Evolutionary conservation across 2,113 vertebrate genomes (phyloP), one percentile per base, ranked within the genome.

Genomic region (Anthoscopus minutus): DNA sequence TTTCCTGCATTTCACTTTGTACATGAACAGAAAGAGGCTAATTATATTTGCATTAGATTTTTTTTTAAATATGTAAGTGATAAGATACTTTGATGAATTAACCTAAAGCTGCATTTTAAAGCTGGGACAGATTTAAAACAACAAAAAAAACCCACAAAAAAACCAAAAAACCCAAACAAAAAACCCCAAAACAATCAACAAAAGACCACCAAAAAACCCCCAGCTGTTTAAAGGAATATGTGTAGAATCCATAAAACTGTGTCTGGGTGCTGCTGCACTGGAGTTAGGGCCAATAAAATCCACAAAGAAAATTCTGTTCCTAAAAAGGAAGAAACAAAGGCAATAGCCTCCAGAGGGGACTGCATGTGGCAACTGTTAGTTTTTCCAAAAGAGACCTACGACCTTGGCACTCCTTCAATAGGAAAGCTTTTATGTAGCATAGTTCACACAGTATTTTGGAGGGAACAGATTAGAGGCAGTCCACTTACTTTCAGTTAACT

Each of bases 201-300:
- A 20, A 33, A 11, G n/a, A n/a, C n/a, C 3, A 13, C 24, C 15
- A 30, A 30, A 71, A 8, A 0, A 10, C 18, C 13, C 3, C 27
- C 14, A 22, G 5, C 1, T 16, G 4, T 85, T 87, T 42, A 66
- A 53, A 65, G 22, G 10, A 4, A 42, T 74, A 66, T 0, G 0
- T 60, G 40, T 27, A 74, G 72, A 91, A 77, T 61, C 27, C 27
- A 42, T 73, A 83, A 81, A 78, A 44, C 21, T 17, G 3, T 64
- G 22, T 44, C 54, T 0, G 2, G 22, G 15, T 70, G 37, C 17
- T 80, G 15, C 47, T 78, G 27, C 27, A 24, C 22, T 77, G 61
- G 65, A 78, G 27, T 71, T 58, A 78, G 11, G 38, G 51, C n/a
- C 44, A 79, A 70, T 22, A 81, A 91, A 69, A 89, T 31, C 33